Base-by-base conservation (phyloP, 1,140 invertebrate species). In the Drosophila novamexicana region DNA sequence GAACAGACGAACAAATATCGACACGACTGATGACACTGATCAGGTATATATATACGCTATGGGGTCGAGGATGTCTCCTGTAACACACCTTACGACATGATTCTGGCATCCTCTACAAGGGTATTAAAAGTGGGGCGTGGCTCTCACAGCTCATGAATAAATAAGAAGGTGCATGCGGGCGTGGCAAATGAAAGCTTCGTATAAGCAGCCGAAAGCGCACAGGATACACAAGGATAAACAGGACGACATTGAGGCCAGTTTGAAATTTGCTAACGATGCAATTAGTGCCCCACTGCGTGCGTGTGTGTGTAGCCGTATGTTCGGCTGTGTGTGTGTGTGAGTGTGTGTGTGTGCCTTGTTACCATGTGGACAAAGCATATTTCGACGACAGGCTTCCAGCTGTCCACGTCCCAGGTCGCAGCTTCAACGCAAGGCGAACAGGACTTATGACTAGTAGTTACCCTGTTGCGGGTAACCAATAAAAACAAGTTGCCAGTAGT, bases 261-360 rank as follows among this genome's bases (percentile, higher is more conserved):
- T 70, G 39, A 79, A 86, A 81, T 72, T 72, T 61, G 72, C 72
- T 88, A 86, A 88, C 83, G 82, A 86, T 83, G 79, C 83, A 86
- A 79, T 86, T 88, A 88, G 68, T 71, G 62, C 7, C 44, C n/a
- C 56, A 57, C 61, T 63, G 54, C 12, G 18, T 54, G 39, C 58
- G 57, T 67, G 42, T 40, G 6, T 53, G 36, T 54, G 22, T 57
- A 3, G 18, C 2, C 2, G 18, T 18, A 18, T 18, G 18, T 18
- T 18, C 18, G 2, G 18, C 18, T 22, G 12, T 58, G 54, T 39
- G 56, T 22, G 14, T 45, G 34, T 22, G n/a, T 14, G 40, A 22
- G 32, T 56, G 39, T 65, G 32, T 45, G 62, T 29, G 44, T 18
- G 54, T 22, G 16, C 6, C 47, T 29, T 44, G 44, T 56, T 18